phyloP scores from a whole-genome alignment of 2,888 invertebrate genomes.

The Chrysomela aeneicollis region DNA sequence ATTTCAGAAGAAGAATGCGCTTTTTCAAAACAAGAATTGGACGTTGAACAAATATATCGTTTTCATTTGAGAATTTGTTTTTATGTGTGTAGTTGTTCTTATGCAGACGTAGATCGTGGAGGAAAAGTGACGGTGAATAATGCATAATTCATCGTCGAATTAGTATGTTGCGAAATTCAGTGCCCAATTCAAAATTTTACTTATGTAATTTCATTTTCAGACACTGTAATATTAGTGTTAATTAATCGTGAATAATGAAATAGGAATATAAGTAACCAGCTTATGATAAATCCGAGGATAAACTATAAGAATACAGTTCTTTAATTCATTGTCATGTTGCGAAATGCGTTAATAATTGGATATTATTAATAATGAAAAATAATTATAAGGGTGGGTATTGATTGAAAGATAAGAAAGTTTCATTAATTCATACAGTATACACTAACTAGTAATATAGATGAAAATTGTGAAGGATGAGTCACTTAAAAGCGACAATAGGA shows the following conservation, averaged over 20 bases:
- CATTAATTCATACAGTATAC: no score
- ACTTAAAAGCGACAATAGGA: no score
- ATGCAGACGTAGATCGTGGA: neutral
- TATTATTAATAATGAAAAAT: neutral
- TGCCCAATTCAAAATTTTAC: neutral
- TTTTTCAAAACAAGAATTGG: no score
- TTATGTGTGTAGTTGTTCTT: no score
- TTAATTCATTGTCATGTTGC: neutral
- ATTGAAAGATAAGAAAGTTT: neutral
- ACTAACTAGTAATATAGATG: no score
- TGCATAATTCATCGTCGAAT: neutral
- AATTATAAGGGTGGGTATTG: neutral
- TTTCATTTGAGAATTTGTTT: no score
- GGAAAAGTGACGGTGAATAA: neutral
- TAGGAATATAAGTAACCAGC: neutral
- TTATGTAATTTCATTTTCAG: neutral
- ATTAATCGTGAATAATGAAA: constrained; percentile 1
- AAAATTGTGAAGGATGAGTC: no score
- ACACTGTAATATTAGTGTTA: neutral
- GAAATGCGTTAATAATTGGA: neutral
- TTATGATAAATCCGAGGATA: neutral
- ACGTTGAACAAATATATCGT: no score
- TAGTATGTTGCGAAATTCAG: constrained; percentile 3
- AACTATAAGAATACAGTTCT: neutral
- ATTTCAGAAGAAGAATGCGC: no score